A percentile compares a stretch with the other conserved stretches of the same genome.
Conservation (phyloP, 2,888 invertebrate genomes). For the Acronicta aceris region DNA sequence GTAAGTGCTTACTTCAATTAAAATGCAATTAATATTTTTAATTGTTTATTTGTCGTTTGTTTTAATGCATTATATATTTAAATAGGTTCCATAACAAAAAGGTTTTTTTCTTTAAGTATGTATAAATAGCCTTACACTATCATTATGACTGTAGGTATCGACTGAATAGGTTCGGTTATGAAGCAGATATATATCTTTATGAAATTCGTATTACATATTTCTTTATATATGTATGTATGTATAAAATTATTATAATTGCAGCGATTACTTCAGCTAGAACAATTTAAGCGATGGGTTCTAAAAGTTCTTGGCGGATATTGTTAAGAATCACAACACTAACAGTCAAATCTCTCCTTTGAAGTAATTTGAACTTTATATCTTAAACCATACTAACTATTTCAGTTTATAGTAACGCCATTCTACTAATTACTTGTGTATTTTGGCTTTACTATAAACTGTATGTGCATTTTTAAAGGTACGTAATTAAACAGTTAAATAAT, state of each 20-base stretch:
- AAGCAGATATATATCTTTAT: constrained; percentile 67
- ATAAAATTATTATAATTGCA: constrained; percentile 69
- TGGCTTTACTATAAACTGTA: background rate
- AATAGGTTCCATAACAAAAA: constrained; percentile 88
- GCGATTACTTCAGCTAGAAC: constrained; percentile 70
- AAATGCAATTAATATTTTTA: constrained; percentile 69
- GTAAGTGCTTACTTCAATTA: constrained; percentile 53
- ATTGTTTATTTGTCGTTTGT: constrained; percentile 87
- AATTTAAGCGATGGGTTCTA: constrained; percentile 58
- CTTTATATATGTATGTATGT: constrained; percentile 53
- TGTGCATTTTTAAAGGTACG: too few species aligned
- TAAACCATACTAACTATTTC: constrained; percentile 12
- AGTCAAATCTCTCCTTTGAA: constrained; percentile 52
- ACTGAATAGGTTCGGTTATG: constrained; percentile 78
- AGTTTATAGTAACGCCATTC: too few species aligned
- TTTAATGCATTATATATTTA: constrained; percentile 87
- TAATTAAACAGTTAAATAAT: background rate
- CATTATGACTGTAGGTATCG: constrained; percentile 81
- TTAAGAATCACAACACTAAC: constrained; percentile 32
- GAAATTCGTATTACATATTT: constrained; percentile 60
- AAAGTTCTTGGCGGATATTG: constrained; percentile 57
- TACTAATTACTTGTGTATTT: too few species aligned
- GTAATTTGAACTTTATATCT: constrained; percentile 33
- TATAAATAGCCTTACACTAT: constrained; percentile 88
- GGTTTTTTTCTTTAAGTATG: constrained; percentile 78